These are phyloP conservation scores for Asobara japonica DNA, from an alignment of 1,140 invertebrate genomes.

Conservation along the genomic window DNA sequence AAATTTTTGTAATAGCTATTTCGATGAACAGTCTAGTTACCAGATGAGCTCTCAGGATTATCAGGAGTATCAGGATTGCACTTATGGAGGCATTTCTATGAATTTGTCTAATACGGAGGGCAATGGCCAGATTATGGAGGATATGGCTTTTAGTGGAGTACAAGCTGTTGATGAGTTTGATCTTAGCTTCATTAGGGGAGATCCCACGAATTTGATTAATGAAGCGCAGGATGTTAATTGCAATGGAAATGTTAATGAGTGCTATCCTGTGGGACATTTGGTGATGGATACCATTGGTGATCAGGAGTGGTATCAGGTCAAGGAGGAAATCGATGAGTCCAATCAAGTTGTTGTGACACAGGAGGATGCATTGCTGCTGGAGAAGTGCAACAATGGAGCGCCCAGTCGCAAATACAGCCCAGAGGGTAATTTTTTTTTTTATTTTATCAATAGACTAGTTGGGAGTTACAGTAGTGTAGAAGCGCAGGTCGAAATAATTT, in stretches of 20 bases:
- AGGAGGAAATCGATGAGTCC: not conserved
- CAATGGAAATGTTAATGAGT: conserved; percentile 40
- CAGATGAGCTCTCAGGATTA: conserved; percentile 39
- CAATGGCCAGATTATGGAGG: conserved; percentile 33
- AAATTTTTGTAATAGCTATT: conserved; percentile 39
- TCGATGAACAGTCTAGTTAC: conserved; percentile 33
- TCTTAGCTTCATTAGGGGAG: conserved; percentile 60
- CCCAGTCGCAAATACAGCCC: not conserved
- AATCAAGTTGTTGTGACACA: conserved; percentile 59
- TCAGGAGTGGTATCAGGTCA: conserved; percentile 30
- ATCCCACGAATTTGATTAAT: conserved; percentile 50
- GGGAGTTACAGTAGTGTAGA: too few relatives aligned
- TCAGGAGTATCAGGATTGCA: conserved; percentile 42
- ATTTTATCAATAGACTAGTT: not conserved
- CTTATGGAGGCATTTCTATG: not conserved
- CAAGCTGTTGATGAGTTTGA: conserved; percentile 58
- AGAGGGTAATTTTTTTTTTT: not conserved
- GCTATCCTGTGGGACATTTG: conserved; percentile 58
- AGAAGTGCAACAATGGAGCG: conserved; percentile 34
- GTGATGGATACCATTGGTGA: conserved; percentile 44
- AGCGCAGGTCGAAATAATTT: too few relatives aligned
- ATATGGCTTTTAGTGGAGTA: conserved; percentile 35
- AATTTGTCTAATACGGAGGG: not conserved
- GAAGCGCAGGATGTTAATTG: conserved; percentile 45
- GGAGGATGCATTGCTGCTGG: conserved; percentile 54